Base-by-base conservation (phyloP, 2,888 invertebrate genomes). In the Diaprepes abbreviatus region DNA sequence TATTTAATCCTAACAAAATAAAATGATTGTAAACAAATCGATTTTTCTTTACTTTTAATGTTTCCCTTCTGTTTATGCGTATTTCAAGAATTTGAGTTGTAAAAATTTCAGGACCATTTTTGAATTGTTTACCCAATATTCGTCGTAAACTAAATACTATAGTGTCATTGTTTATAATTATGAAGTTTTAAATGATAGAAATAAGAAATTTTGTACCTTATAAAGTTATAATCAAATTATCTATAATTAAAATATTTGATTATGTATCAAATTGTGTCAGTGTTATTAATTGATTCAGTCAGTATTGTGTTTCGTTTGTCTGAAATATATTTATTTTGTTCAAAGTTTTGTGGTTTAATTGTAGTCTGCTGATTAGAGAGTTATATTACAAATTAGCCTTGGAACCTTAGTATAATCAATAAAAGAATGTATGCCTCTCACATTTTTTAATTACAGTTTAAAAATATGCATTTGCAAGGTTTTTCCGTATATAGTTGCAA, bases 281-380 rank as follows among this genome's bases (percentile, higher is more conserved):
- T 65, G 36, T 45, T 48, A 36, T 35, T 54, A 17, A 52, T 31
- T 55, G 28, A 28, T 50, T 50, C 48, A 50, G 48, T 50, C 66
- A 58, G 36, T 66, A 57, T 50, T 66, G 66, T 66, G 58, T 58
- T 66, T 58, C 33, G 45, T 66, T 58, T 58, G 24, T 57, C 57
- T 58, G 48, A 48, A 58, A 66, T 66, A 66, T 58, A 66, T 66
- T 66, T 66, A 66, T 66, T 66, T 66, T 64, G 64, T 64, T 54
- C 64, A 55, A 43, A 43, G 43, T 40, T 55, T 55, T 66, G 57
- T 57, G 36, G 58, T 66, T 66, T 66, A 28, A 66, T 58, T 58
- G 36, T 62, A 45, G 5, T 36, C 12, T 35, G 50, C n/a, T 52
- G 24, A 5, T n/a, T n/a, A n/a, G n/a, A n/a, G n/a, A n/a, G n/a